Evolutionary conservation across 1,140 invertebrate genomes (phyloP).

Genomic region (Dolichoris vasculosae): DNA sequence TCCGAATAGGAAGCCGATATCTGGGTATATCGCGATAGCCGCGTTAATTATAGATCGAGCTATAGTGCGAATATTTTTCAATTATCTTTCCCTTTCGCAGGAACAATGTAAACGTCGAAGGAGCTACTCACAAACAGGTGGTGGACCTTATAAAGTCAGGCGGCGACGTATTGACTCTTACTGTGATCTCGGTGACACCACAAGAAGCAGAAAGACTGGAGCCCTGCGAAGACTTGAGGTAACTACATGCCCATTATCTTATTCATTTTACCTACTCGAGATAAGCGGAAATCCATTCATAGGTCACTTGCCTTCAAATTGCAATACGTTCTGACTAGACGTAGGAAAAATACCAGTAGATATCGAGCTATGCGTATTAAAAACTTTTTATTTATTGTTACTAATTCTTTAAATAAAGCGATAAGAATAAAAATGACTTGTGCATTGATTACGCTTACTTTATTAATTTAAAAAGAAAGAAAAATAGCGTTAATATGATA

Average conservation of each 20-base stretch:
- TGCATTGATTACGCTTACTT: background rate
- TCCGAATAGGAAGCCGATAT: background rate
- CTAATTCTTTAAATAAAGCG: background rate
- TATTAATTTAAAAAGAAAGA: background rate
- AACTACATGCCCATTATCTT: background rate
- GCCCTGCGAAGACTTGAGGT: conserved; percentile 72
- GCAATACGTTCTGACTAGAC: background rate
- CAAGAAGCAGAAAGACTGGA: conserved; percentile 80
- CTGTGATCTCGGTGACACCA: conserved; percentile 95
- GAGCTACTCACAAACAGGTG: conserved; percentile 98
- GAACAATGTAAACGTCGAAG: conserved; percentile 98
- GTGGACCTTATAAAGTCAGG: conserved; percentile 99
- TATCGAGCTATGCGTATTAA: background rate
- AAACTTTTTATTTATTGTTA: background rate
- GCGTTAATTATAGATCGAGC: background rate
- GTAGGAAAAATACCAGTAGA: background rate
- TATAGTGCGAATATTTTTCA: background rate
- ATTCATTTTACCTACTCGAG: background rate
- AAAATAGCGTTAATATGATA: background rate
- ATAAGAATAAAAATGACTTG: background rate
- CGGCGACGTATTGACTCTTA: conserved; percentile 95
- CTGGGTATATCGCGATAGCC: background rate
- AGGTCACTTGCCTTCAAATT: background rate
- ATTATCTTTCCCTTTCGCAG: conserved; percentile 76
- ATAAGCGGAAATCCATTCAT: background rate